A percentile compares a stretch with the other conserved stretches of the same genome.
Conservation (phyloP, 2,113 vertebrate genomes). For the Pelecanoides urinatrix region DNA sequence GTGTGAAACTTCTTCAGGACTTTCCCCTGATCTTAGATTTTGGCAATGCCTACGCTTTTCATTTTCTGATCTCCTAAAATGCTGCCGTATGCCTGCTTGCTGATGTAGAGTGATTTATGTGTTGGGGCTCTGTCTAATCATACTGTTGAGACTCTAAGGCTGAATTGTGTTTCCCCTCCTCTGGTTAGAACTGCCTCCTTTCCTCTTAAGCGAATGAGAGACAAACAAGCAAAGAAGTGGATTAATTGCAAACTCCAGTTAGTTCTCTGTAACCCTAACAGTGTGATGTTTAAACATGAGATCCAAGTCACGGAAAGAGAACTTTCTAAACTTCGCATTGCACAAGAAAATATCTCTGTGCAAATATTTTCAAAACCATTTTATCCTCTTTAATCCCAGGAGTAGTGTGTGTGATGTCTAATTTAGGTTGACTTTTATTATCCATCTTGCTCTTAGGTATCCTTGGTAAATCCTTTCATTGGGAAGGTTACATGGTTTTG, state of each 20-base stretch:
- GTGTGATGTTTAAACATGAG: background rate
- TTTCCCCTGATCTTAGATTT: background rate
- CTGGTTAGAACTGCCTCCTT: background rate
- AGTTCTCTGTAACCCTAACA: background rate
- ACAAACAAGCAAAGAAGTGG: background rate
- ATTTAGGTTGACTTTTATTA: background rate
- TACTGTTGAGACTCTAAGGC: background rate
- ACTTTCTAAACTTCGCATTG: background rate
- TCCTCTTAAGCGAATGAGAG: background rate
- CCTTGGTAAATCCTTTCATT: background rate
- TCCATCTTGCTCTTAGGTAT: background rate
- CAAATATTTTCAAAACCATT: background rate
- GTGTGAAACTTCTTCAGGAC: background rate
- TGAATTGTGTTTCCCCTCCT: background rate
- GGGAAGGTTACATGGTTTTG: background rate
- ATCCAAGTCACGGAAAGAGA: background rate
- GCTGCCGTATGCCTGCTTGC: background rate
- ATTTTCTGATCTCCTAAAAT: background rate
- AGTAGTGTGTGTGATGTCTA: background rate
- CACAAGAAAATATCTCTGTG: background rate
- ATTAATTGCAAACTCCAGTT: background rate
- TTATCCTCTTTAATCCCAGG: background rate
- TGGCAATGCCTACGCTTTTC: fast-evolving
- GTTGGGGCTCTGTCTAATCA: background rate
- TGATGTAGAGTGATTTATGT: background rate